Evolutionary conservation across 2,113 vertebrate species (phyloP).

Genomic region (Mola mola): DNA sequence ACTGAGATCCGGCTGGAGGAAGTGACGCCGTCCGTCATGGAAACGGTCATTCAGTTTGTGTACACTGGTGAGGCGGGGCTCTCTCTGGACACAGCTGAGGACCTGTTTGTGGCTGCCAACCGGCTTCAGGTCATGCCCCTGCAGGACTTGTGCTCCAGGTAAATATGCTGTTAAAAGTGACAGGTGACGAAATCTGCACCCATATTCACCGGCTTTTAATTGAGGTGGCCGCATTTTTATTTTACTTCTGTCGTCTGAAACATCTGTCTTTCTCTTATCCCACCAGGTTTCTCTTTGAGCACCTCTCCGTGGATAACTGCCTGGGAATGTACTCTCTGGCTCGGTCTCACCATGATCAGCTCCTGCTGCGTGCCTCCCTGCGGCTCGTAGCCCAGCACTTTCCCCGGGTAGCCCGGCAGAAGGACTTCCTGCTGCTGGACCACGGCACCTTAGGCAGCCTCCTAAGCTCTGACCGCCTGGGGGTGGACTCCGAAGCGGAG

Average conservation of each 20-base stretch:
- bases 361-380: constrained; percentile 83
- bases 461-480: constrained; percentile 84
- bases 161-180: neutral
- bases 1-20: constrained; percentile 85
- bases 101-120: constrained; percentile 85
- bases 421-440: constrained; percentile 84
- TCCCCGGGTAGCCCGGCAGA: constrained; percentile 81
- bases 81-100: constrained; percentile 83
- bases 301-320: constrained; percentile 85
- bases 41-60: constrained; percentile 84
- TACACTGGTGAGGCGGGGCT: constrained; percentile 84
- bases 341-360: constrained; percentile 85
- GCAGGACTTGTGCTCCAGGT: constrained; percentile 86
- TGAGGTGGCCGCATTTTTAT: neutral
- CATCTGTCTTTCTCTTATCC: neutral
- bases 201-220: neutral
- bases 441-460: constrained; percentile 83
- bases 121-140: constrained; percentile 86
- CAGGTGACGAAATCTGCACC: neutral
- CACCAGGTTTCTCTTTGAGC: constrained; percentile 84
- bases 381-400: constrained; percentile 84
- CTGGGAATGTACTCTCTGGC: constrained; percentile 86
- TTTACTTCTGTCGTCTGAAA: neutral
- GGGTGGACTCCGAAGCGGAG: constrained; percentile 83
- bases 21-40: constrained; percentile 83